A percentile compares a stretch with the other conserved stretches of the same genome.
phyloP scores from a whole-genome alignment of 2,797 vertebrate species.

The Cyclura pinguis region DNA sequence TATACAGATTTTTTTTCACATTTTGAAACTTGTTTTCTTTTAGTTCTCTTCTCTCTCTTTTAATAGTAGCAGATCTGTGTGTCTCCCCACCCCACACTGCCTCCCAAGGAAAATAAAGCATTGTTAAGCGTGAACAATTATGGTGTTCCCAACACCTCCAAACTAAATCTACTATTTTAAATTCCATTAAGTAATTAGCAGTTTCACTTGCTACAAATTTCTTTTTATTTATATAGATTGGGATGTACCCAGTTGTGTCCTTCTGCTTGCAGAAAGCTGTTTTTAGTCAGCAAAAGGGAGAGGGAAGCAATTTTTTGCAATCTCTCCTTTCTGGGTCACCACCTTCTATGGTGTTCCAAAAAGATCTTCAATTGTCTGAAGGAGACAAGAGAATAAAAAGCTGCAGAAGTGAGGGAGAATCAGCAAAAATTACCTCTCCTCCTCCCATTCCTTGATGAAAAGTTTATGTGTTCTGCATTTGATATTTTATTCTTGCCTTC shows the following conservation, averaged over 20 bases:
- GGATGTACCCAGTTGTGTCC: background rate
- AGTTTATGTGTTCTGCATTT: background rate
- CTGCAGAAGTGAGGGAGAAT: background rate
- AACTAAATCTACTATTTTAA: background rate
- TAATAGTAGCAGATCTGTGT: too few relatives aligned
- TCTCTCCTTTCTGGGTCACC: background rate
- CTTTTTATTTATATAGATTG: background rate
- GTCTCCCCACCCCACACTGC: background rate
- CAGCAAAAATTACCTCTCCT: background rate
- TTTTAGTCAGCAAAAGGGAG: background rate
- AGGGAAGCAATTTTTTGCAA: background rate
- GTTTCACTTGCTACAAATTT: background rate
- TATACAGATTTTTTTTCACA: too few relatives aligned
- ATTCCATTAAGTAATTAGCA: background rate
- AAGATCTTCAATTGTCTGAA: background rate
- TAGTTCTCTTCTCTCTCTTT: too few relatives aligned
- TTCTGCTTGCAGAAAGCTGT: background rate
- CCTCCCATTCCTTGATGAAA: background rate
- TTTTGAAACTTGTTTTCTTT: too few relatives aligned
- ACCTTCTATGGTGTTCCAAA: background rate
- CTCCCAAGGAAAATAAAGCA: background rate
- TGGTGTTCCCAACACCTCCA: background rate
- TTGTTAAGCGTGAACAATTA: background rate
- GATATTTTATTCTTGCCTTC: background rate
- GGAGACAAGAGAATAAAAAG: background rate